phyloP scores from a whole-genome alignment of 2,888 invertebrate genomes.

The Tetropium fuscum region DNA sequence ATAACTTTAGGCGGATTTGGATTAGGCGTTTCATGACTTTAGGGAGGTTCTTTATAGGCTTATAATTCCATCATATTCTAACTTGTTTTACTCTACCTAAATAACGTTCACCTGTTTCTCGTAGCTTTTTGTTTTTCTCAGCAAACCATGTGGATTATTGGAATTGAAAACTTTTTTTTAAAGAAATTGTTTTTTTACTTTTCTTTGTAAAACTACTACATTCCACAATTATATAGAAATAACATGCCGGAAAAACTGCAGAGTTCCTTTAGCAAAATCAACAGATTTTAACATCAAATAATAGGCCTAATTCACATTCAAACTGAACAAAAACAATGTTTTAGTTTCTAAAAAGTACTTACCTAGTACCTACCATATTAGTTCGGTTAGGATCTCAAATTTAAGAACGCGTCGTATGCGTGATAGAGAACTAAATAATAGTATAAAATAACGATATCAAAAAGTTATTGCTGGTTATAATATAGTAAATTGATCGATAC shows the following conservation, averaged over 20 bases:
- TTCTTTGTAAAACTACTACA: background rate
- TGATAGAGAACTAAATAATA: no score
- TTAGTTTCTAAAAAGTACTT: background rate
- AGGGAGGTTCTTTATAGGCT: slow-evolving; percentile 19
- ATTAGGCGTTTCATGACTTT: no score
- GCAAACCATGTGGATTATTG: slow-evolving; percentile 18
- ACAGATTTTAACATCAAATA: background rate
- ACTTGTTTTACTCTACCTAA: slow-evolving; percentile 16
- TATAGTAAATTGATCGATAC: no score
- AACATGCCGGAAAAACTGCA: background rate
- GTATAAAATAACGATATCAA: no score
- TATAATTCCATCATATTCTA: slow-evolving; percentile 21
- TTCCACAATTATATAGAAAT: background rate
- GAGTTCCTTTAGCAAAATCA: background rate
- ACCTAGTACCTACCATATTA: no score
- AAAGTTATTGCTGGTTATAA: no score
- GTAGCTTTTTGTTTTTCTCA: slow-evolving; percentile 15
- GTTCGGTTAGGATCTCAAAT: no score
- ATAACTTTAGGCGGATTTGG: no score
- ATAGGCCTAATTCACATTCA: background rate
- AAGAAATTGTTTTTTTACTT: slow-evolving; percentile 13
- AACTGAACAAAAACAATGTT: background rate
- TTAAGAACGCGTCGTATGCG: no score
- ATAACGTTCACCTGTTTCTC: slow-evolving; percentile 2
- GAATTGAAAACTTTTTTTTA: background rate